A percentile compares a stretch with the other conserved stretches of the same genome.
These are phyloP conservation scores for Hypsopygia costalis DNA, from an alignment of 2,888 invertebrate genomes.

Conservation along the genomic window DNA sequence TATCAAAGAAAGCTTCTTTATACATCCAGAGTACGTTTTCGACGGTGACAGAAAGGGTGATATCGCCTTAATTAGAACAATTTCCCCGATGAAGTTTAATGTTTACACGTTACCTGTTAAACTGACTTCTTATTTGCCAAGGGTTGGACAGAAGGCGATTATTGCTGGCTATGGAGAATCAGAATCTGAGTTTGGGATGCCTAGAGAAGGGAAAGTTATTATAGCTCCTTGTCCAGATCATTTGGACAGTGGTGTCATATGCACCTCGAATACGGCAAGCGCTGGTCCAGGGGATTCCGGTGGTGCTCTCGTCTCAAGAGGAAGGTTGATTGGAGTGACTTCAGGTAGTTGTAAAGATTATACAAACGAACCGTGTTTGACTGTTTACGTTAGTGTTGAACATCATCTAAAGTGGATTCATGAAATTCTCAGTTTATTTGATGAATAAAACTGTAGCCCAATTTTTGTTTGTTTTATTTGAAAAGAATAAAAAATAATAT, in stretches of 20 bases:
- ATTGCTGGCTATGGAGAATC: conserved; percentile 27
- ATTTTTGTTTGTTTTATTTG: no score
- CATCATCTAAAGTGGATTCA: conserved; percentile 27
- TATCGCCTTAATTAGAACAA: conserved; percentile 27
- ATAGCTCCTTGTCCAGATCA: conserved; percentile 16
- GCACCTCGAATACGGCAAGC: conserved; percentile 20
- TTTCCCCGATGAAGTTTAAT: conserved; percentile 17
- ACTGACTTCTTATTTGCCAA: conserved; percentile 9
- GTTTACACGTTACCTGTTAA: conserved; percentile 18
- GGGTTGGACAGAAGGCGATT: conserved; percentile 12
- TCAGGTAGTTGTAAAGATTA: conserved; percentile 22
- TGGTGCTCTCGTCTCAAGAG: conserved; percentile 24
- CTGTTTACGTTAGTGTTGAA: conserved; percentile 24
- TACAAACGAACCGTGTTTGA: conserved; percentile 15
- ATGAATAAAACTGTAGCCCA: no score
- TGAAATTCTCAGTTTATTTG: conserved; percentile 3
- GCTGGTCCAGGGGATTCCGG: conserved; percentile 32
- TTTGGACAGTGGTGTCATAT: conserved; percentile 16
- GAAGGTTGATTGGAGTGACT: conserved; percentile 26
- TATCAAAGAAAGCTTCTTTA: conserved; percentile 5
- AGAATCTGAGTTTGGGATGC: conserved; percentile 11
- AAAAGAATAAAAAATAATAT: no score
- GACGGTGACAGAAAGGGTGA: conserved; percentile 18
- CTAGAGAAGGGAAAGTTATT: conserved; percentile 24
- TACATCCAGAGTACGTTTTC: not conserved